Base-by-base conservation (phyloP, 2,113 vertebrate species). In the Epinephelus lanceolatus region DNA sequence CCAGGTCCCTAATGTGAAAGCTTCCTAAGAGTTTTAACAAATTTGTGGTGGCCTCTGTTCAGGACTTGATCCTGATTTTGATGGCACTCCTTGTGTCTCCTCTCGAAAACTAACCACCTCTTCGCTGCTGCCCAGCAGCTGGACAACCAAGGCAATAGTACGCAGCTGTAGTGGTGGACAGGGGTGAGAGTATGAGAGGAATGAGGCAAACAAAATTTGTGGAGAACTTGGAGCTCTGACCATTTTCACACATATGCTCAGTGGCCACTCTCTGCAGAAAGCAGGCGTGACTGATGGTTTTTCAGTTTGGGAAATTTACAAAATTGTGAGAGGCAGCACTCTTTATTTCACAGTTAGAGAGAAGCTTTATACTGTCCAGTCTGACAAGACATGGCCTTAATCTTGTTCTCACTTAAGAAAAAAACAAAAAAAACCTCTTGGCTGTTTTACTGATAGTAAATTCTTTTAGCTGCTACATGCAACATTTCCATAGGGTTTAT, bases 221-320 rank as follows among this genome's bases (percentile, higher is more conserved):
- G 17, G 57, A 78, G 42, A 55, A 78, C 81, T 87, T 79, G 71
- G 57, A 86, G 53, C 47, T 21, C 78, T 76, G 5, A 53, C 42
- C 80, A 53, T 74, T 89, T 90, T 86, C 79, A 74, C 83, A 84
- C 80, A 40, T 84, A 68, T 37, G 37, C 47, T 78, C 61, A 52
- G 25, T 13, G 21, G 15, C 65, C 8, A 25, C 0, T 84, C 33
- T 69, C 55, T 66, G 79, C 51, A 71, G 61, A 71, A 71, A 78
- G 33, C 63, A 37, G 45, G 63, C 49, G 1, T 52, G 71, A 74
- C 57, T 73, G 27, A 72, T n/a, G 30, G 37, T 63, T 73, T 80
- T 71, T 85, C 66, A 13, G 69, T 53, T 75, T 83, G 78, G 68
- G 60, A 80, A 72, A 76, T 57, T 51, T 71, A n/a, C 53, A 68